These are phyloP conservation scores for Gambelia wislizenii DNA, from an alignment of 2,797 vertebrate species.

Conservation along the genomic window DNA sequence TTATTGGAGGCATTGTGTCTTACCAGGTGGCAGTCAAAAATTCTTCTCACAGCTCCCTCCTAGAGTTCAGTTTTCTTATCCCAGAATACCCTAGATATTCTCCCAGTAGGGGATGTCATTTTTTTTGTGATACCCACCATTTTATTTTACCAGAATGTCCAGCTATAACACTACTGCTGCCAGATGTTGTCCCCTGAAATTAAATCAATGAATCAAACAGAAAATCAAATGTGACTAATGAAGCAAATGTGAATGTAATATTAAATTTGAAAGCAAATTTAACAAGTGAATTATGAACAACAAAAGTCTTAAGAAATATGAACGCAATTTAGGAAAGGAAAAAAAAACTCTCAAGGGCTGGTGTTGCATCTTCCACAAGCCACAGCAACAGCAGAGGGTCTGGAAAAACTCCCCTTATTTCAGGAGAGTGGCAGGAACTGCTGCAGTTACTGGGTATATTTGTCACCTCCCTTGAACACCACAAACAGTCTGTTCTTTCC, in stretches of 20 bases:
- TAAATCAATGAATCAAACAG: not conserved
- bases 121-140: not conserved
- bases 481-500: too few species aligned
- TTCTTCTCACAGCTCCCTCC: not conserved
- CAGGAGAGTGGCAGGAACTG: too few species aligned
- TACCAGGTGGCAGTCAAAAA: not conserved
- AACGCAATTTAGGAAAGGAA: not conserved
- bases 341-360: too few species aligned
- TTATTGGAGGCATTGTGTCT: not conserved
- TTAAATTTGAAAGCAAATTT: not conserved
- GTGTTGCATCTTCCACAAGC: too few species aligned
- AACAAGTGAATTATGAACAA: not conserved
- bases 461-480: too few species aligned
- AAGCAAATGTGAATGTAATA: not conserved
- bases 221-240: not conserved
- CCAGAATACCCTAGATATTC: not conserved
- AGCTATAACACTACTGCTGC: not conserved
- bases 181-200: not conserved
- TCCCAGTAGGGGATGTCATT: not conserved
- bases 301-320: not conserved
- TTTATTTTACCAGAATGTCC: not conserved
- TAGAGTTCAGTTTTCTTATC: not conserved
- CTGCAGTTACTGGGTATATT: too few species aligned
- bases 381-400: too few species aligned
- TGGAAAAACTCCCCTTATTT: too few species aligned